Evolutionary conservation across 1,140 invertebrate species (phyloP).

Genomic region (Bilobella aurantiaca): DNA sequence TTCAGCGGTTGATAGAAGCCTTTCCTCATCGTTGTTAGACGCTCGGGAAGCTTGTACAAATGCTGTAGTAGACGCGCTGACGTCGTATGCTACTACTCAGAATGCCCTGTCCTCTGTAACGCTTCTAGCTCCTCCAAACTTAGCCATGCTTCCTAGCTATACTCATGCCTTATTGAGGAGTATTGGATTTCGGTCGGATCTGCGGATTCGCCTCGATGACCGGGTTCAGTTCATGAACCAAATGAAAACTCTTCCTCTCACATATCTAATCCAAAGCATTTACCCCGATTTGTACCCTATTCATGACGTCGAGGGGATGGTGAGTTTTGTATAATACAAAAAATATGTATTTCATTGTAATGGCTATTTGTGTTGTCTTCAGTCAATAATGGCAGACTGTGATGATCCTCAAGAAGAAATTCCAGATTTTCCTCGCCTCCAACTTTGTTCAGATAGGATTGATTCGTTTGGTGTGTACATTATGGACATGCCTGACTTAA

Average conservation of each 20-base stretch:
- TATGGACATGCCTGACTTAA: conserved; percentile 71
- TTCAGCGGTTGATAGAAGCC: conserved; percentile 80
- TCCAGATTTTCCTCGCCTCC: conserved; percentile 39
- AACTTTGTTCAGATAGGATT: conserved; percentile 58
- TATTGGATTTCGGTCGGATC: conserved; percentile 72
- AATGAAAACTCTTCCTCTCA: conserved; percentile 78
- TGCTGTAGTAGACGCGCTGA: conserved; percentile 80
- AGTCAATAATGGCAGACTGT: neutral
- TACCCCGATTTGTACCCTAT: conserved; percentile 92
- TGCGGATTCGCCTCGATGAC: conserved; percentile 81
- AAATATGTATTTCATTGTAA: neutral
- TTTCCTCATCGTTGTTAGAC: conserved; percentile 73
- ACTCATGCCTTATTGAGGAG: conserved; percentile 83
- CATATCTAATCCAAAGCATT: conserved; percentile 67
- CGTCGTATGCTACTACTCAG: conserved; percentile 64
- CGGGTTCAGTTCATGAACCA: conserved; percentile 85
- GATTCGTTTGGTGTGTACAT: conserved; percentile 83
- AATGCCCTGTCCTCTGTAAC: conserved; percentile 49
- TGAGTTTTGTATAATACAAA: conserved; percentile 37
- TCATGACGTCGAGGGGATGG: conserved; percentile 59
- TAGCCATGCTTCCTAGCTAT: conserved; percentile 77
- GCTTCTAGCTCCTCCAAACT: conserved; percentile 59
- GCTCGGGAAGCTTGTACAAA: conserved; percentile 93
- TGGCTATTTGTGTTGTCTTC: neutral
- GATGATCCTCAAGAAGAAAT: conserved; percentile 16